These are phyloP conservation scores for Escarpia spicata DNA, from an alignment of 2,888 invertebrate genomes.

Conservation along the genomic window DNA sequence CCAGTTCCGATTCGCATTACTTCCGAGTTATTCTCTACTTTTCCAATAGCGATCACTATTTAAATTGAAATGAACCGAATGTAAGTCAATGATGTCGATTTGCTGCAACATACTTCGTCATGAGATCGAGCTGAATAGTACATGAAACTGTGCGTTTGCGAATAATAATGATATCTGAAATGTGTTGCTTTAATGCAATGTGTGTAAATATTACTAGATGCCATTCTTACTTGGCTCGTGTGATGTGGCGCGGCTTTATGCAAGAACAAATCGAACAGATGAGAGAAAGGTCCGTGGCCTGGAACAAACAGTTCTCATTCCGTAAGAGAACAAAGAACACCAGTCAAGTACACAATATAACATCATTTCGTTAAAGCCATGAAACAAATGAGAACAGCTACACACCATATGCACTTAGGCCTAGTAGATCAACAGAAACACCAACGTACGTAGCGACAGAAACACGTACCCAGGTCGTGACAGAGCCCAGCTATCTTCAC, in stretches of 20 bases:
- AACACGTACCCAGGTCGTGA: slow-evolving; percentile 72
- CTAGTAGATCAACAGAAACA: background rate
- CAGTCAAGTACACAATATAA: background rate
- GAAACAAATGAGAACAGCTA: background rate
- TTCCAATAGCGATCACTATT: background rate
- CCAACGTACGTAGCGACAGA: background rate
- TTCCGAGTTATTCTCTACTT: background rate
- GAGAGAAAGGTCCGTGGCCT: slow-evolving; percentile 76
- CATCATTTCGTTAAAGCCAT: background rate
- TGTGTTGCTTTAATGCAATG: background rate
- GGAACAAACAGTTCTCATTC: slow-evolving; percentile 30
- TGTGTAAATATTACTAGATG: background rate
- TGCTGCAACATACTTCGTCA: background rate
- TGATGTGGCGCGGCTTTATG: slow-evolving; percentile 49
- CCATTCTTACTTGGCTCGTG: background rate
- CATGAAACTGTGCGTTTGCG: background rate
- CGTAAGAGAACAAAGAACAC: background rate
- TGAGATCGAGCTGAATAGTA: background rate
- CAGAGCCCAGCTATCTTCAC: slow-evolving; percentile 74
- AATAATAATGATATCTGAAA: too few relatives aligned
- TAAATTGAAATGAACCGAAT: background rate
- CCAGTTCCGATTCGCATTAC: background rate
- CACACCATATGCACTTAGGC: background rate
- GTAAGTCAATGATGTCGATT: background rate
- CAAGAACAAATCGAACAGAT: slow-evolving; percentile 71